Evolutionary conservation across 2,113 vertebrate species (phyloP).

Genomic region (Trachemys scripta): DNA sequence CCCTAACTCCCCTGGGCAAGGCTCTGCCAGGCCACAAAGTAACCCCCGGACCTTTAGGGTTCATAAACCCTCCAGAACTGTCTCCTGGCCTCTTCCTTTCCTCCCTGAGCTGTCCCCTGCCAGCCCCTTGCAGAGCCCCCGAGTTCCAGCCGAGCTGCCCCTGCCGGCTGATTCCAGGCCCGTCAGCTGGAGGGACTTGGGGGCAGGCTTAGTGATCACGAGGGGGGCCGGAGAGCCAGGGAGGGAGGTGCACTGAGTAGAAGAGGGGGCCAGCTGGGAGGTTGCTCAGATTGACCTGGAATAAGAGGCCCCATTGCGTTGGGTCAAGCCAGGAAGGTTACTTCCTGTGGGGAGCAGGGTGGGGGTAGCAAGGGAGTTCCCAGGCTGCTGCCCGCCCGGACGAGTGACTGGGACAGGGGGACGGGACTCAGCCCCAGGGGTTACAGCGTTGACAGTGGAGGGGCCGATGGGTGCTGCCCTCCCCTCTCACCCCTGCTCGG

Average conservation of each 20-base stretch:
- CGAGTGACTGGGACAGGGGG: no score
- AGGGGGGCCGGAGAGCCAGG: not conserved
- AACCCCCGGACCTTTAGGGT: not conserved
- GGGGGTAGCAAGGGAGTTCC: no score
- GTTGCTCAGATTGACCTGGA: not conserved
- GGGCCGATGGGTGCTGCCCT: not conserved
- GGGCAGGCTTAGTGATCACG: no score
- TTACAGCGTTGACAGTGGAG: not conserved
- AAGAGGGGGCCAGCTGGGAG: not conserved
- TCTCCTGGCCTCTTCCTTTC: not conserved
- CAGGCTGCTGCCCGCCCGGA: no score
- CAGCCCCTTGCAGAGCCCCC: no score
- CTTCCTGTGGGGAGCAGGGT: not conserved
- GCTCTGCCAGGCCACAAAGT: not conserved
- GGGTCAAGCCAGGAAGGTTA: not conserved
- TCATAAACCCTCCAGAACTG: not conserved
- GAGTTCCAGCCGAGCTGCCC: not conserved
- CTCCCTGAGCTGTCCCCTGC: not conserved
- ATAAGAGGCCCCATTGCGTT: not conserved
- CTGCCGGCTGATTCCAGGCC: not conserved
- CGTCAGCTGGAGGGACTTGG: no score
- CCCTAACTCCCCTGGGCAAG: not conserved
- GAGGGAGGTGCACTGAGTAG: not conserved
- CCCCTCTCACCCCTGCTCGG: not conserved
- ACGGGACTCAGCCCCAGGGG: no score